Base-by-base conservation (phyloP, 2,797 vertebrate genomes). In the Brachyrhaphis roseni region DNA sequence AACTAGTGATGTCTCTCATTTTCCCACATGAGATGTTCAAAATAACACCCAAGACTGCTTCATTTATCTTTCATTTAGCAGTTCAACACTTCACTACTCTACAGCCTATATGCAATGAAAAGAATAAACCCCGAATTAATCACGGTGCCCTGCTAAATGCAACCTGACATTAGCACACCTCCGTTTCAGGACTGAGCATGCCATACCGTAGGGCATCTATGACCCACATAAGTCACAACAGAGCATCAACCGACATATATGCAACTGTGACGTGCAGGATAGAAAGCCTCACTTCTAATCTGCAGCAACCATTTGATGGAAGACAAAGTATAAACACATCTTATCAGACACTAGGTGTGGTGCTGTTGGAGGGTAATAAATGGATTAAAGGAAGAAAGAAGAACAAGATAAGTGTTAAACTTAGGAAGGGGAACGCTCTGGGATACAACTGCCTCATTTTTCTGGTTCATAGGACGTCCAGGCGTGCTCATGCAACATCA, bases 171-270 rank as follows among this genome's bases (percentile, higher is more conserved):
- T 70, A 79, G 84, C 86, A 86, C 91, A 94, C 93, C 93, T 93
- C 85, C 80, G 75, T 84, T 88, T 88, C 91, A 85, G 86, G 84
- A 87, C 89, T 5, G 87, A 87, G 86, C 92, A 86, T 12, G 83
- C 82, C 36, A 68, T 77, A 90, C 93, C 82, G 82, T 76, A 83
- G 94, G 93, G 93, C 90, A 91, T 83, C 62, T 5, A 73, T 92
- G 93, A 93, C 93, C 93, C 92, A 94, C 88, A 93, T 94, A 88
- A 90, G 86, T 92, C 91, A 82, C 85, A 82, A 77, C 66, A 2
- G 43, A 88, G 83, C 74, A 51, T 47, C 72, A 85, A 80, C 86
- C 86, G 84, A 86, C 82, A 59, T 68, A 84, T 80, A 81, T 18
- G 45, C 75, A 47, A 79, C 72, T 76, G 72, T 74, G 87, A 88